phyloP scores from a whole-genome alignment of 2,797 vertebrate species.

The Myripristis jacobus region DNA sequence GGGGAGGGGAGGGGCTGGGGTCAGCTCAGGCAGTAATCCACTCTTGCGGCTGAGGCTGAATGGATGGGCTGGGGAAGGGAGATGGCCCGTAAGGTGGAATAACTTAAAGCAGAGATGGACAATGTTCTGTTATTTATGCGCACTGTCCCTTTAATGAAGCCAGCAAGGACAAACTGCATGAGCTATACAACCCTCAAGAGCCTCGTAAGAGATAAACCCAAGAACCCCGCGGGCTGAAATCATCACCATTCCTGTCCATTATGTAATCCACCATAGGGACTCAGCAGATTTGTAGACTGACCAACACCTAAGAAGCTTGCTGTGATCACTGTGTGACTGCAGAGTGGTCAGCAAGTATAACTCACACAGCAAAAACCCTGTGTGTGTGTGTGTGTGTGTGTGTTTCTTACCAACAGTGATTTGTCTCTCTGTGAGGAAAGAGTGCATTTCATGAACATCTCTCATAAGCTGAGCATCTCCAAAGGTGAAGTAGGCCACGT shows the following conservation, averaged over 20 bases:
- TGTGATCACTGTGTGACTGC: slow-evolving; percentile 1
- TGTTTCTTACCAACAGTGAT: slow-evolving; percentile 90
- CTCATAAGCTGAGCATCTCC: slow-evolving; percentile 92
- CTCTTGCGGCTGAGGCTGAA: slow-evolving; percentile 71
- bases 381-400: not conserved
- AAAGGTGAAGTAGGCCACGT: slow-evolving; percentile 97
- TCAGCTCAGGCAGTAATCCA: slow-evolving; percentile 76
- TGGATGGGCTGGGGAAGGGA: slow-evolving; percentile 57
- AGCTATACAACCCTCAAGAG: slow-evolving; percentile 24
- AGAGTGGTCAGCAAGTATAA: no score
- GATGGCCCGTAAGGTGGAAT: slow-evolving; percentile 68
- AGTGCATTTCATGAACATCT: slow-evolving; percentile 91
- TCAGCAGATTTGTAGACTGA: not conserved
- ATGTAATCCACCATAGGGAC: slow-evolving; percentile 38
- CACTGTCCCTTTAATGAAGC: slow-evolving; percentile 43
- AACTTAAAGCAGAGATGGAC: slow-evolving; percentile 67
- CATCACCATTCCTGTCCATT: slow-evolving; percentile 26
- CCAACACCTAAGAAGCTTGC: not conserved
- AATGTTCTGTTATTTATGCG: slow-evolving; percentile 53
- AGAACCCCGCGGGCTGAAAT: slow-evolving; percentile 12
- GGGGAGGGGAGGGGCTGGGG: slow-evolving; percentile 60
- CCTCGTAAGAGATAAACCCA: not conserved
- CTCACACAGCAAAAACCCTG: not conserved
- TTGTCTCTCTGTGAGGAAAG: slow-evolving; percentile 86
- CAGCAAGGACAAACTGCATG: slow-evolving; percentile 45